A percentile compares a stretch with the other conserved stretches of the same genome.
These are phyloP conservation scores for Neodiprion lecontei DNA, from an alignment of 1,140 invertebrate species.

Conservation along the genomic window DNA sequence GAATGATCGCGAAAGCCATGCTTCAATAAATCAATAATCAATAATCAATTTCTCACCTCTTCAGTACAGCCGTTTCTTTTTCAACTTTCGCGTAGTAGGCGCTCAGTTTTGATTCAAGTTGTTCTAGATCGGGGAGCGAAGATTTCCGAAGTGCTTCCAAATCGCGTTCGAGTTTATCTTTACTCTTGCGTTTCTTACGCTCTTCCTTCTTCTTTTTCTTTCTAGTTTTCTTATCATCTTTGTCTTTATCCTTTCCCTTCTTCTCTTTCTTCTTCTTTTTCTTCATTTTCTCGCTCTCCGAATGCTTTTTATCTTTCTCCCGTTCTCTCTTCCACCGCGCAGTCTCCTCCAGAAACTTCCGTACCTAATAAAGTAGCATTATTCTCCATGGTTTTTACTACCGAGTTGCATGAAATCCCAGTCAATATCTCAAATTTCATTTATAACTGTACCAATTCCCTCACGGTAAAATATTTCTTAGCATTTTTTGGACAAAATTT, in stretches of 20 bases:
- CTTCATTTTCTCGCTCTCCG: conserved; percentile 71
- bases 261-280: conserved; percentile 76
- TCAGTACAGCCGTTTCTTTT: conserved; percentile 68
- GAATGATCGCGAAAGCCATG: too few species aligned
- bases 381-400: background rate
- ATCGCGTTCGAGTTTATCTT: conserved; percentile 66
- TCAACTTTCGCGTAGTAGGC: conserved; percentile 82
- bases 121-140: conserved; percentile 73
- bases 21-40: too few species aligned
- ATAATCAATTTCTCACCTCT: conserved; percentile 49
- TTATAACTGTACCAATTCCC: conserved; percentile 17
- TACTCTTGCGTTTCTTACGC: conserved; percentile 70
- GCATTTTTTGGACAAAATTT: too few species aligned
- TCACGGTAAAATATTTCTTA: too few species aligned
- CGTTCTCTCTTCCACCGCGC: conserved; percentile 74
- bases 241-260: conserved; percentile 65
- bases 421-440: conserved; percentile 15
- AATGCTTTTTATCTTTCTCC: conserved; percentile 73
- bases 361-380: conserved; percentile 58
- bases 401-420: conserved; percentile 12
- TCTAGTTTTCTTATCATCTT: conserved; percentile 62
- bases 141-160: conserved; percentile 67
- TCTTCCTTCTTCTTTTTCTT: conserved; percentile 75
- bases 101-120: conserved; percentile 77
- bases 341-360: conserved; percentile 82